Conservation (phyloP, 2,797 vertebrate species). For the Esox masquinongy region DNA sequence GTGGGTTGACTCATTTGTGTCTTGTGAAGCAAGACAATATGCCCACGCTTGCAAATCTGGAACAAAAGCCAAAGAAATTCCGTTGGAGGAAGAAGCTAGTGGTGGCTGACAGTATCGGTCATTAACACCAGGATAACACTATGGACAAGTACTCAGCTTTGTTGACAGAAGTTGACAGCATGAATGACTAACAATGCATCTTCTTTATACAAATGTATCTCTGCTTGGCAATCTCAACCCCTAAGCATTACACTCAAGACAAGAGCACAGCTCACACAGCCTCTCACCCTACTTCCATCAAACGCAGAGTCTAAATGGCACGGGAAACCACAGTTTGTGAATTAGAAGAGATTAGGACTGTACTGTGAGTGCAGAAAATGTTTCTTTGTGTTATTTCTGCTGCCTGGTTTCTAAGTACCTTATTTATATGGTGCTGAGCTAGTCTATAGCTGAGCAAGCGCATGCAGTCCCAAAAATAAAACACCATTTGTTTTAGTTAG, state of each 20-base stretch:
- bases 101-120: conserved; percentile 36
- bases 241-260: conserved; percentile 27
- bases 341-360: conserved; percentile 64
- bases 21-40: conserved; percentile 55
- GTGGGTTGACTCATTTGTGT: conserved; percentile 53
- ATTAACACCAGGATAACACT: conserved; percentile 19
- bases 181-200: conserved; percentile 27
- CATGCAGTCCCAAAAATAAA: conserved; percentile 52
- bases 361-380: conserved; percentile 61
- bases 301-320: background rate
- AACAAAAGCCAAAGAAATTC: conserved; percentile 43
- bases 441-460: conserved; percentile 58
- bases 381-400: conserved; percentile 59
- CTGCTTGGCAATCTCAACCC: conserved; percentile 14
- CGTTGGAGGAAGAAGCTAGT: conserved; percentile 27
- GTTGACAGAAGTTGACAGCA: background rate
- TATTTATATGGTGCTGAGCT: conserved; percentile 58
- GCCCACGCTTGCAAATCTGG: conserved; percentile 48
- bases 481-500: conserved; percentile 72
- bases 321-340: conserved; percentile 34
- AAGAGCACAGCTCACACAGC: conserved; percentile 14
- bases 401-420: conserved; percentile 44
- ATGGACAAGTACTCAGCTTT: conserved; percentile 30
- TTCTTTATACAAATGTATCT: conserved; percentile 27
- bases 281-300: conserved; percentile 8